A percentile compares a stretch with the other conserved stretches of the same genome.
phyloP scores from a whole-genome alignment of 2,113 vertebrate species.

The Nestor notabilis region DNA sequence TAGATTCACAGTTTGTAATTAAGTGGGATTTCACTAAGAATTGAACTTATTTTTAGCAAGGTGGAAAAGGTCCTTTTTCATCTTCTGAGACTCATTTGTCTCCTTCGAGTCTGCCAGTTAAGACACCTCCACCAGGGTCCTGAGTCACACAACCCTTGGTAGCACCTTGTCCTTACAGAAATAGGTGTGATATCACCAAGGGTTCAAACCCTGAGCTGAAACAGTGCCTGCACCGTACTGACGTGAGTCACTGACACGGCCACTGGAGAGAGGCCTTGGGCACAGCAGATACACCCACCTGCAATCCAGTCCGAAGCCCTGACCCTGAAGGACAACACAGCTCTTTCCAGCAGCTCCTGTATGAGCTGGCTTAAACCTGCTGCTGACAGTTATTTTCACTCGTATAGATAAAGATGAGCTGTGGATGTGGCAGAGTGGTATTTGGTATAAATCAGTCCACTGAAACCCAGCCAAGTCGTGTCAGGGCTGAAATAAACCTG shows the following conservation, averaged over 20 bases:
- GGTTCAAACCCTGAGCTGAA: background rate
- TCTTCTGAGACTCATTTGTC: background rate
- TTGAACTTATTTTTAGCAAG: background rate
- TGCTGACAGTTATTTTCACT: background rate
- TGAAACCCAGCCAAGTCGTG: conserved; percentile 12
- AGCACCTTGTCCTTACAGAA: background rate
- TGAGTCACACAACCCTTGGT: background rate
- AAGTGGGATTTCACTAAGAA: background rate
- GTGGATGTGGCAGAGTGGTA: background rate
- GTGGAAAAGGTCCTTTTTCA: background rate
- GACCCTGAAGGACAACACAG: background rate
- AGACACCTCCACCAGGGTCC: background rate
- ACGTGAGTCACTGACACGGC: background rate
- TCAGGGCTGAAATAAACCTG: conserved; percentile 18
- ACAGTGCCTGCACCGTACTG: rapidly evolving
- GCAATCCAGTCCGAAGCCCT: background rate
- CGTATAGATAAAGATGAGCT: background rate
- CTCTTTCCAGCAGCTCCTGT: background rate
- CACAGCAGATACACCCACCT: background rate
- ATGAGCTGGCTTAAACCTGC: background rate
- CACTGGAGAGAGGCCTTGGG: background rate
- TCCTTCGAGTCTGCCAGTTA: background rate
- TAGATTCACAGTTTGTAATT: background rate
- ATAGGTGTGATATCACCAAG: background rate
- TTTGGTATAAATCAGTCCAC: background rate